These are phyloP conservation scores for Phyllopteryx taeniolatus DNA, from an alignment of 2,113 vertebrate genomes.

Conservation along the genomic window DNA sequence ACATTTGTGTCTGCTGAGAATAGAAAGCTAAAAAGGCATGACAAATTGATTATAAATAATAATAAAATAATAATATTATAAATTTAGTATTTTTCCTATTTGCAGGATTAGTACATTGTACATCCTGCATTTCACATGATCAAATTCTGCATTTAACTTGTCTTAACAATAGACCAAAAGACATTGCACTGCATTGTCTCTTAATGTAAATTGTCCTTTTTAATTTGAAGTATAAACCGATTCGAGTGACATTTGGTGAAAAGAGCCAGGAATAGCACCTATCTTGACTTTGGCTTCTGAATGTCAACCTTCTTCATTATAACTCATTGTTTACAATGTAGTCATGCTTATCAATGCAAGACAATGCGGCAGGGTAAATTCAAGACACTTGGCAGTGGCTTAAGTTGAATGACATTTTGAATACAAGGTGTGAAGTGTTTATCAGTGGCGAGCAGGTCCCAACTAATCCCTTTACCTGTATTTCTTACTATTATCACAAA, in stretches of 20 bases:
- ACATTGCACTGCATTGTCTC: neutral
- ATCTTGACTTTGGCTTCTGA: constrained; percentile 15
- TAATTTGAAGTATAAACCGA: constrained; percentile 26
- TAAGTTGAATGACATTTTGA: constrained; percentile 27
- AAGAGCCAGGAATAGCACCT: constrained; percentile 25
- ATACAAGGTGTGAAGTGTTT: constrained; percentile 19
- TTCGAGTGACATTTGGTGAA: constrained; percentile 25
- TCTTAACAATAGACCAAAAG: neutral
- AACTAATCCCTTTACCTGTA: constrained; percentile 30
- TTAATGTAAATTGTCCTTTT: constrained; percentile 6
- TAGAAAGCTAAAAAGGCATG: no score
- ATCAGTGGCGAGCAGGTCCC: constrained; percentile 23
- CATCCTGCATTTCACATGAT: constrained; percentile 41
- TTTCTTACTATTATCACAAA: constrained; percentile 16
- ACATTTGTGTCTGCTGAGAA: no score
- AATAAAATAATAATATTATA: no score
- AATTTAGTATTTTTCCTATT: no score
- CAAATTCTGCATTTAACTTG: constrained; percentile 21
- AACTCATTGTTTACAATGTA: constrained; percentile 19
- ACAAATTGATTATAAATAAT: no score
- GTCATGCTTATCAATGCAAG: constrained; percentile 23
- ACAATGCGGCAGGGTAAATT: constrained; percentile 15
- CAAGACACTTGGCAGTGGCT: neutral
- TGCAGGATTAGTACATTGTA: constrained; percentile 29
- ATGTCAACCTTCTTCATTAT: constrained; percentile 9